A percentile compares a stretch with the other conserved stretches of the same genome.
These are phyloP conservation scores for Leuctra nigra DNA, from an alignment of 2,888 invertebrate genomes.

Conservation along the genomic window DNA sequence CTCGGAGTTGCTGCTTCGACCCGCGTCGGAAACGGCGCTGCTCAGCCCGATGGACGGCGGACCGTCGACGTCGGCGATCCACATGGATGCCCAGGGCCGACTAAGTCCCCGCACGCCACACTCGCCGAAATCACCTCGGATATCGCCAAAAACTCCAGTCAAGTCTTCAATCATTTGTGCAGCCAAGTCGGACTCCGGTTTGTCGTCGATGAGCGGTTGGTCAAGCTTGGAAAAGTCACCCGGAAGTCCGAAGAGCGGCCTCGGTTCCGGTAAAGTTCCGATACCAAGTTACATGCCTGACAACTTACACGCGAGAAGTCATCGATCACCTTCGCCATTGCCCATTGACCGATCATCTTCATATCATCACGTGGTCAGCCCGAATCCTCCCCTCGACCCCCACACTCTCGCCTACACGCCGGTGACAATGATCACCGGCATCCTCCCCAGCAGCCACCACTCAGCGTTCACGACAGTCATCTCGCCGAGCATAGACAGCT, in stretches of 20 bases:
- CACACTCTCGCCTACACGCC: slow-evolving; percentile 9
- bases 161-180: slow-evolving; percentile 56
- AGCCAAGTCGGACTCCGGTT: slow-evolving; percentile 78
- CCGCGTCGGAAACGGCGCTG: slow-evolving; percentile 37
- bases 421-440: slow-evolving; percentile 14
- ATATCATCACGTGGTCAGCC: slow-evolving; percentile 30
- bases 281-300: slow-evolving; percentile 39
- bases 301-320: slow-evolving; percentile 26
- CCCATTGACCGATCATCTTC: slow-evolving; percentile 26
- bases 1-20: slow-evolving; percentile 45
- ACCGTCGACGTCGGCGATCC: slow-evolving; percentile 27
- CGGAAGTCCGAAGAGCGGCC: slow-evolving; percentile 61
- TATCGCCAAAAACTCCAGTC: slow-evolving; percentile 61
- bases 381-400: slow-evolving; percentile 30
- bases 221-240: slow-evolving; percentile 81
- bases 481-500: slow-evolving; percentile 45
- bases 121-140: slow-evolving; percentile 65
- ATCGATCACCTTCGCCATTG: slow-evolving; percentile 30
- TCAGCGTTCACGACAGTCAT: slow-evolving; percentile 49
- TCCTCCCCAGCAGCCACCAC: slow-evolving; percentile 39
- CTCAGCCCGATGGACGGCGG: slow-evolving; percentile 35
- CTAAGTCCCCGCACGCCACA: slow-evolving; percentile 37
- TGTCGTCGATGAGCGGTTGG: slow-evolving; percentile 83
- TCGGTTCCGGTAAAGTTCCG: slow-evolving; percentile 36
- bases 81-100: slow-evolving; percentile 32